Evolutionary conservation across 2,888 invertebrate species (phyloP).

Genomic region (Dolichopus griseipennis): DNA sequence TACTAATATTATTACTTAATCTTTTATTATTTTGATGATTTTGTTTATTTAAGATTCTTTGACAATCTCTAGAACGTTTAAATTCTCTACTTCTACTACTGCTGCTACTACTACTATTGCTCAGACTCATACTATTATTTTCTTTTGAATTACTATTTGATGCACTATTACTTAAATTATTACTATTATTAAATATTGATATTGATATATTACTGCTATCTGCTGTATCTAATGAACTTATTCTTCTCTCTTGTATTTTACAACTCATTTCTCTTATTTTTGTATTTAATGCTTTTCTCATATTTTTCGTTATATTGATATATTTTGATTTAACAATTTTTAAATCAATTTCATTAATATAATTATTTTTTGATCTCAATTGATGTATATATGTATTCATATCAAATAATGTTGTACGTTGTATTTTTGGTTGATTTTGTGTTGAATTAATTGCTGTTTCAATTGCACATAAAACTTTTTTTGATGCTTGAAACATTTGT

Average conservation of each 20-base stretch:
- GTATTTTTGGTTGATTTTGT: constrained; percentile 13
- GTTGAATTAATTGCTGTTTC: constrained; percentile 35
- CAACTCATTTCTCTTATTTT: constrained; percentile 2
- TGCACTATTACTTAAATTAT: background rate
- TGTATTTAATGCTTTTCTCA: constrained; percentile 2
- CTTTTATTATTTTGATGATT: background rate
- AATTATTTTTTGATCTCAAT: constrained; percentile 24
- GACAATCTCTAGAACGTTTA: background rate
- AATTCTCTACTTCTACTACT: background rate
- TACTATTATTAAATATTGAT: background rate
- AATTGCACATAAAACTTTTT: constrained; percentile 34
- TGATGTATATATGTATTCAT: constrained; percentile 33
- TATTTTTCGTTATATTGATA: constrained; percentile 8
- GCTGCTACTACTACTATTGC: background rate
- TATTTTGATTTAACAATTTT: constrained; percentile 30
- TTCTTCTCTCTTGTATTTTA: background rate
- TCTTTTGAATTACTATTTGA: too few relatives aligned
- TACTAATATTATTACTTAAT: background rate
- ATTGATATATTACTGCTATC: background rate
- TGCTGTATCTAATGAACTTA: background rate
- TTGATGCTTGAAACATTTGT: constrained; percentile 30
- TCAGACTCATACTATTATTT: background rate
- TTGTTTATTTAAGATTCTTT: background rate
- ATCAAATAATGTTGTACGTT: constrained; percentile 18
- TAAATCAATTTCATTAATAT: constrained; percentile 25